A percentile compares a stretch with the other conserved stretches of the same genome.
phyloP scores from a whole-genome alignment of 2,888 invertebrate species.

The Apotomis betuletana region DNA sequence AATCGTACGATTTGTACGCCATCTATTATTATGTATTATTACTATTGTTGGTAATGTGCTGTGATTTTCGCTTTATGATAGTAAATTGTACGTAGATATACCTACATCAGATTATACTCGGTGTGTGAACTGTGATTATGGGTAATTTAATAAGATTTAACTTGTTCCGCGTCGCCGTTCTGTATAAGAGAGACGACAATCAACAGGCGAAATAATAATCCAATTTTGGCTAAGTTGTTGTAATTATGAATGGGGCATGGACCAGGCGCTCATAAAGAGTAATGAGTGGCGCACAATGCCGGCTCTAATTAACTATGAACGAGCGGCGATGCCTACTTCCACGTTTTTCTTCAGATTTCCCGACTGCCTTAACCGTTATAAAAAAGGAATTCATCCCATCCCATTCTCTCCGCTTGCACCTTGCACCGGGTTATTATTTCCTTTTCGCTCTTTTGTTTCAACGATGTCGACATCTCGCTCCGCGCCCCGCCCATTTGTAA shows the following conservation, averaged over 20 bases:
- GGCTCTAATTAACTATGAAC: constrained; percentile 54
- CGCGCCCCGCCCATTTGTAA: constrained; percentile 82
- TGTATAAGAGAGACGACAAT: constrained; percentile 27
- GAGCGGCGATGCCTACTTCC: constrained; percentile 53
- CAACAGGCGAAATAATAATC: constrained; percentile 40
- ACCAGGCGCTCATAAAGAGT: constrained; percentile 40
- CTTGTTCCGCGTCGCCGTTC: constrained; percentile 1
- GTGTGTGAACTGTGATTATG: constrained; percentile 34
- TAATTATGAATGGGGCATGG: constrained; percentile 39
- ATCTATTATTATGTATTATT: constrained; percentile 39
- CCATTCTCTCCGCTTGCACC: constrained; percentile 70
- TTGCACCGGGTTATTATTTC: constrained; percentile 77
- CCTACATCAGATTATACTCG: constrained; percentile 27
- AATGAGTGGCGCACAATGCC: constrained; percentile 39
- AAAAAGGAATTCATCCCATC: constrained; percentile 65
- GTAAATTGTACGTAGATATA: constrained; percentile 33
- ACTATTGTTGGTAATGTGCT: constrained; percentile 36
- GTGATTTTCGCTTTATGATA: constrained; percentile 35
- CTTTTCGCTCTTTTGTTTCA: constrained; percentile 80
- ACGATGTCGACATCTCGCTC: constrained; percentile 77
- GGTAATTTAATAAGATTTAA: constrained; percentile 27
- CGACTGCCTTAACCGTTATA: constrained; percentile 67
- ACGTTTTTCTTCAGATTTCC: constrained; percentile 77
- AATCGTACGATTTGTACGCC: constrained; percentile 35
- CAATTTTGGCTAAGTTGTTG: constrained; percentile 35